A percentile compares a stretch with the other conserved stretches of the same genome.
Evolutionary conservation across 2,888 invertebrate species (phyloP).

Genomic region (Nomada ferruginata): DNA sequence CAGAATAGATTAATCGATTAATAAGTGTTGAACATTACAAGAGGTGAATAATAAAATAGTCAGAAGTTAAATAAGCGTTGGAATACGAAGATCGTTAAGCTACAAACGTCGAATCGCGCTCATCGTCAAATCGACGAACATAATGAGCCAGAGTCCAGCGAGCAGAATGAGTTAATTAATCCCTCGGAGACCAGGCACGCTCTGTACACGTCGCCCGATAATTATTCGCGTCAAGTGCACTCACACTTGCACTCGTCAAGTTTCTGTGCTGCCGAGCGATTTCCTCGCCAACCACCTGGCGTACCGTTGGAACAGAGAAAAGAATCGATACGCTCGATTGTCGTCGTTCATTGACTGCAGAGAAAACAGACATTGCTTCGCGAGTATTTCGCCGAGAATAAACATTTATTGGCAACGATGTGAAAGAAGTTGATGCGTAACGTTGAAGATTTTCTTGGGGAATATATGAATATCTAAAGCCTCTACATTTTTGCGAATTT

Average conservation of each 20-base stretch:
- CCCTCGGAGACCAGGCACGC: constrained; percentile 73
- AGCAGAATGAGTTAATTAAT: constrained; percentile 79
- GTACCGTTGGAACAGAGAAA: not conserved
- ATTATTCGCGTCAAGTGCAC: constrained; percentile 74
- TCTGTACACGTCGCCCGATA: constrained; percentile 69
- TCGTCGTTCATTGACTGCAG: constrained; percentile 1
- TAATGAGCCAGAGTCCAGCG: constrained; percentile 77
- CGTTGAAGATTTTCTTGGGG: not conserved
- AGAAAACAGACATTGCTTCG: not conserved
- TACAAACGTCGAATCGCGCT: constrained; percentile 36
- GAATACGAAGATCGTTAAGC: constrained; percentile 10
- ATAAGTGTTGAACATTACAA: no score
- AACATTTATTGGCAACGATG: not conserved
- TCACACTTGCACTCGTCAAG: constrained; percentile 55
- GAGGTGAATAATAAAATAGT: no score
- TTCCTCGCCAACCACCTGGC: constrained; percentile 50
- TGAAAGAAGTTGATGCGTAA: not conserved
- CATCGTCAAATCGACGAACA: constrained; percentile 50
- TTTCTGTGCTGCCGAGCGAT: constrained; percentile 40
- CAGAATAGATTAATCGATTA: no score
- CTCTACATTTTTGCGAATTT: no score
- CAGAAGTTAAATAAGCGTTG: not conserved
- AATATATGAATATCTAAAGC: no score
- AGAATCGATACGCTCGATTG: constrained; percentile 30
- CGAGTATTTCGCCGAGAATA: no score